Base-by-base conservation (phyloP, 2,797 vertebrate species). In the Lacerta agilis region DNA sequence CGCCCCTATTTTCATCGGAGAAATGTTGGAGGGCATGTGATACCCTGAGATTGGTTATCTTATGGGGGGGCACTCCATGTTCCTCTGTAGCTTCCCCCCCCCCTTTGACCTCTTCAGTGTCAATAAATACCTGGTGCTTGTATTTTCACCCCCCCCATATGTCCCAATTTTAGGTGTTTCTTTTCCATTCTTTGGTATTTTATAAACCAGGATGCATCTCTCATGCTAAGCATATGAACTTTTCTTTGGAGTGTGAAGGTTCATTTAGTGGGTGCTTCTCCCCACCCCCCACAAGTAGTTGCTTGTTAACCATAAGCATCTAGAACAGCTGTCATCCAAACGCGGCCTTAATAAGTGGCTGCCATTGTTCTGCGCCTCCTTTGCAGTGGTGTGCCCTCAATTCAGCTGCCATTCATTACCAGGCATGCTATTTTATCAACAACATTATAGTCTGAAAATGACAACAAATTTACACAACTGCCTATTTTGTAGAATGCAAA, bases 271-370 rank as follows among this genome's bases (percentile, higher is more conserved):
- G 9, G 29, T 23, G 66, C 72, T 33, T 38, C 20, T 43, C 6
- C 61, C 61, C 20, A 5, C 61, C 61, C 1, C 66, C 45, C 38
- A 4, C 86, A 67, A n/a, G 78, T 92, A 87, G 49, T 83, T 88
- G 79, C 90, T 90, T 45, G 55, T 92, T 94, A 95, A 90, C 75
- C n/a, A 86, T 10, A 17, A 41, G 23, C 79, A 36, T 90, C 92
- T 85, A 72, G 72, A 89, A 79, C 76, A 93, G 82, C 90, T 93
- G 91, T 93, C 93, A 93, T 2, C 58, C 72, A 90, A 90, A 87
- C 45, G 27, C 81, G 72, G 36, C 85, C 20, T 88, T 90, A 93
- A 93, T 86, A 92, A 93, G 66, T 84, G 55, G 89, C 91, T 90
- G 91, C 41, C 67, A 0, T 55, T 77, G 88, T 69, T 79, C 80